phyloP scores from a whole-genome alignment of 2,113 vertebrate genomes.

The Morone saxatilis region DNA sequence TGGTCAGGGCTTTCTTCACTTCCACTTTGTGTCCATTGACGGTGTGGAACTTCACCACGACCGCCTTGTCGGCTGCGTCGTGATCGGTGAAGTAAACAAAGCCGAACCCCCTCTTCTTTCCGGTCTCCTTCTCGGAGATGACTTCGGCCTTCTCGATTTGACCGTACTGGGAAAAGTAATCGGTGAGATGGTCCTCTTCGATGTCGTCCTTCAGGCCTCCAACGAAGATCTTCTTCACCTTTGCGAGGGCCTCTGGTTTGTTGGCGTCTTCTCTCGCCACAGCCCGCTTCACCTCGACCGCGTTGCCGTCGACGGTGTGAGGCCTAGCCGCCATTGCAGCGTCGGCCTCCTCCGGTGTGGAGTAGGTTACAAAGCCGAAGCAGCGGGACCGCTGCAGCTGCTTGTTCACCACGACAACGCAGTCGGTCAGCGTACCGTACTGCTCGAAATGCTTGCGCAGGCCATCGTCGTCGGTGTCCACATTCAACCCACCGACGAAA shows the following conservation, averaged over 20 bases:
- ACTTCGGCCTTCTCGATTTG: conserved; percentile 96
- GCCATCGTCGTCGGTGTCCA: conserved; percentile 95
- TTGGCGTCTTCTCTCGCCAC: conserved; percentile 95
- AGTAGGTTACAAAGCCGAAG: conserved; percentile 97
- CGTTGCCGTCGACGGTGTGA: conserved; percentile 93
- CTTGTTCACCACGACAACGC: conserved; percentile 82
- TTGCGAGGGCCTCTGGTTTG: conserved; percentile 92
- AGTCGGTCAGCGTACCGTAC: conserved; percentile 86
- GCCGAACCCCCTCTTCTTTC: conserved; percentile 96
- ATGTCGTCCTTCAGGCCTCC: conserved; percentile 96
- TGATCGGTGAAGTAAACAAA: conserved; percentile 96
- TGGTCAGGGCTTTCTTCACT: conserved; percentile 94
- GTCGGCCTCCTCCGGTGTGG: conserved; percentile 92
- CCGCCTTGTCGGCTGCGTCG: conserved; percentile 95
- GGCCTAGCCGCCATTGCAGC: conserved; percentile 94
- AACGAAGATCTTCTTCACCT: conserved; percentile 98
- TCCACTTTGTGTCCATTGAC: conserved; percentile 94
- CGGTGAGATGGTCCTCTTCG: conserved; percentile 90
- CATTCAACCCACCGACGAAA: conserved; percentile 96
- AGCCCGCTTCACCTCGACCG: conserved; percentile 94
- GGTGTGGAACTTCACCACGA: conserved; percentile 94
- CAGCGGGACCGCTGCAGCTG: conserved; percentile 88
- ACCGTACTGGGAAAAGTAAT: conserved; percentile 94
- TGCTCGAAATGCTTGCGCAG: conserved; percentile 95
- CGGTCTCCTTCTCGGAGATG: conserved; percentile 95